Evolutionary conservation across 2,888 invertebrate genomes (phyloP).

Genomic region (Sphinx pinastri): DNA sequence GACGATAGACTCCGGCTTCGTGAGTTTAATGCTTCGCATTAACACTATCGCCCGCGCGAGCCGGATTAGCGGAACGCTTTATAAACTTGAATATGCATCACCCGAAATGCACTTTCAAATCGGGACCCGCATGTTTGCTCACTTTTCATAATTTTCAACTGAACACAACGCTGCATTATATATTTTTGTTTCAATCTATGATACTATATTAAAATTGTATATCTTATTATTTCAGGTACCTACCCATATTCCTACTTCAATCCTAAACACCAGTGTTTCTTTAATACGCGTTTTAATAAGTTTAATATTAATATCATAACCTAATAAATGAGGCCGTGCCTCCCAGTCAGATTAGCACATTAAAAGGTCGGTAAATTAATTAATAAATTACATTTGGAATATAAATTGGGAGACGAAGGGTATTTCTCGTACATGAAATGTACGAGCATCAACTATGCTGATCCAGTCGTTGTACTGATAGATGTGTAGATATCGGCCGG

Average conservation of each 20-base stretch:
- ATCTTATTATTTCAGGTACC: too few relatives aligned
- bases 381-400: slow-evolving; percentile 49
- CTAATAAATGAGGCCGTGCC: neutral
- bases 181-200: neutral
- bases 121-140: slow-evolving; percentile 11
- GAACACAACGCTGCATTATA: neutral
- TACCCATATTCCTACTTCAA: too few relatives aligned
- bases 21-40: slow-evolving; percentile 53
- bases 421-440: slow-evolving; percentile 3
- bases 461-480: slow-evolving; percentile 34
- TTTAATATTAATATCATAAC: neutral
- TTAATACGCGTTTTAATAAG: neutral
- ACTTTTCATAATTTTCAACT: slow-evolving; percentile 9
- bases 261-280: too few relatives aligned
- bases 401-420: neutral
- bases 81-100: slow-evolving; percentile 47
- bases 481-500: slow-evolving; percentile 36
- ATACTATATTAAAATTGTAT: too few relatives aligned
- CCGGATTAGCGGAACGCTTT: slow-evolving; percentile 52
- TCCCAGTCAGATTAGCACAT: slow-evolving; percentile 51
- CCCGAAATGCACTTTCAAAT: slow-evolving; percentile 20
- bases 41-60: slow-evolving; percentile 52
- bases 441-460: slow-evolving; percentile 22
- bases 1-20: slow-evolving; percentile 34
- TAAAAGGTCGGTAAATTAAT: slow-evolving; percentile 52